phyloP scores from a whole-genome alignment of 2,797 vertebrate genomes.

The Hypotaenidia okinawae region DNA sequence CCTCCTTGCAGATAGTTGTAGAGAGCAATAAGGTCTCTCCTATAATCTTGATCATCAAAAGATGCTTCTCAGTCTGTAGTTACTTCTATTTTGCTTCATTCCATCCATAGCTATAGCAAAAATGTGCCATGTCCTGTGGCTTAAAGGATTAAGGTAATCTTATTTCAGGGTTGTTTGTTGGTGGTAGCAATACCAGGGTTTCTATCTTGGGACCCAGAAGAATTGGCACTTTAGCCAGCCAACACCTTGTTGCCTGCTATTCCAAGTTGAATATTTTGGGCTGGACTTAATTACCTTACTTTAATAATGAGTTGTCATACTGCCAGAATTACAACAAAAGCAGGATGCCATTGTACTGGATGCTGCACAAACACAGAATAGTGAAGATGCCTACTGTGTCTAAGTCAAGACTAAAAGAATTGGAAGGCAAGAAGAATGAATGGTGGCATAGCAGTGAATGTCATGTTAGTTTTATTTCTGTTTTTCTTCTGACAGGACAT shows the following conservation, averaged over 20 bases:
- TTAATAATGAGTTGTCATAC: background rate
- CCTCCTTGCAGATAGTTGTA: too few relatives aligned
- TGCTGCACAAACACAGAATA: background rate
- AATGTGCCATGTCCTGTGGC: background rate
- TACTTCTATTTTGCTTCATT: background rate
- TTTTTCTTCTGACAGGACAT: background rate
- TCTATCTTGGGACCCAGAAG: background rate
- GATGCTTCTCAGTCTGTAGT: background rate
- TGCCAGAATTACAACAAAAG: background rate
- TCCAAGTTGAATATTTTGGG: background rate
- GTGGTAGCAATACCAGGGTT: background rate
- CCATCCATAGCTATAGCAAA: background rate
- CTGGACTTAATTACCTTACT: background rate
- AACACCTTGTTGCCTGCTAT: background rate
- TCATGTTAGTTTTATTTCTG: background rate
- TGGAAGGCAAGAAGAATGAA: background rate
- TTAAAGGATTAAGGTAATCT: background rate
- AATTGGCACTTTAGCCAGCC: background rate
- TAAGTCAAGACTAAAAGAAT: background rate
- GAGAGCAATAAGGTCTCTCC: too few relatives aligned
- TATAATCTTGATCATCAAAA: background rate
- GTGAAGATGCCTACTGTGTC: background rate
- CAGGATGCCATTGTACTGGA: background rate
- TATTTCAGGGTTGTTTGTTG: background rate
- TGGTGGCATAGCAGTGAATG: background rate